Percentiles rank a stretch among this genome's conserved stretches.
Conservation (phyloP, 2,888 invertebrate genomes). For the Tethea ocularis region DNA sequence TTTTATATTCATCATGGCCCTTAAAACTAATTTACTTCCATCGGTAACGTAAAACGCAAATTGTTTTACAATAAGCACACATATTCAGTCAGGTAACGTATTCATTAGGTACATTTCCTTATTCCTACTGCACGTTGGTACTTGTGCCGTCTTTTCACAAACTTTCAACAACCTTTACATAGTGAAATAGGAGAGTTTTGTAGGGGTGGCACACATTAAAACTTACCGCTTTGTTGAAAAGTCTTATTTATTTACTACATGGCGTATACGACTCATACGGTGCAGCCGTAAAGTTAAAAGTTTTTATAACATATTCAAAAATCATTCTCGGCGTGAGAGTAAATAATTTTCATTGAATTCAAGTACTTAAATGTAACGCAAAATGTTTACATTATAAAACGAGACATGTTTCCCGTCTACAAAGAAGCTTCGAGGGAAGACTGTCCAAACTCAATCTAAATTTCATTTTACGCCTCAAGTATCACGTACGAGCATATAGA, state of each 20-base stretch:
- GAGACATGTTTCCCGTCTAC: constrained; percentile 33
- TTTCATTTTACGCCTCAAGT: constrained; percentile 82
- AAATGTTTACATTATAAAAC: background rate
- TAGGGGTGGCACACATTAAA: constrained; percentile 39
- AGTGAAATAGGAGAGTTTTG: constrained; percentile 41
- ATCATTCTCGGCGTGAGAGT: background rate
- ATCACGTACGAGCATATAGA: constrained; percentile 79
- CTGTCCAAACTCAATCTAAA: constrained; percentile 81
- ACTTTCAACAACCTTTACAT: constrained; percentile 40
- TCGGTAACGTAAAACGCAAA: background rate
- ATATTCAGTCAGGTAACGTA: constrained; percentile 21
- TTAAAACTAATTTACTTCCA: too few relatives aligned
- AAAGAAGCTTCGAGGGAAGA: constrained; percentile 53
- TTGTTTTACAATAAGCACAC: background rate
- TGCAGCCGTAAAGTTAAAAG: background rate
- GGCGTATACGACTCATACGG: background rate
- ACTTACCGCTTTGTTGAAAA: constrained; percentile 33
- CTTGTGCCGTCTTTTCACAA: constrained; percentile 35
- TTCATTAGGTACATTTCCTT: constrained; percentile 27
- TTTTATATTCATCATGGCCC: too few relatives aligned
- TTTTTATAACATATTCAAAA: background rate
- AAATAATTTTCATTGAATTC: background rate
- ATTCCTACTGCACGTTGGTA: constrained; percentile 33
- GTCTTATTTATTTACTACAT: constrained; percentile 6
- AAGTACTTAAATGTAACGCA: background rate